phyloP scores from a whole-genome alignment of 2,113 vertebrate species.

The Geococcyx californianus region DNA sequence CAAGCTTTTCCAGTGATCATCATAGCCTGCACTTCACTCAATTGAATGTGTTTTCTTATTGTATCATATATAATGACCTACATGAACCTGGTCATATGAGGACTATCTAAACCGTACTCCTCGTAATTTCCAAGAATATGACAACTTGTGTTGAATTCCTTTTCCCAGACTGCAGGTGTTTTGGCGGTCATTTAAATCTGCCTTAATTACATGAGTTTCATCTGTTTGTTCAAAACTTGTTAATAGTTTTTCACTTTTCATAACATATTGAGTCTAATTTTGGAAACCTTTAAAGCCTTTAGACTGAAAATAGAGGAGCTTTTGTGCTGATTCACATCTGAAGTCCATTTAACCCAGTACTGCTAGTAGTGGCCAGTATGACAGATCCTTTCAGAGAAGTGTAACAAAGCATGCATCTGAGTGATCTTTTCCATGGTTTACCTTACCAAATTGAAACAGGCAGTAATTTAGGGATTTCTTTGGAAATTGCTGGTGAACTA shows the following conservation, averaged over 20 bases:
- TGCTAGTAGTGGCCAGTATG: not conserved
- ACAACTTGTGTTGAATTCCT: not conserved
- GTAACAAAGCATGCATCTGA: not conserved
- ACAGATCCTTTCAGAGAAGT: not conserved
- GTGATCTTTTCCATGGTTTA: not conserved
- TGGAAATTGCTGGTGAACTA: not conserved
- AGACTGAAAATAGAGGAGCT: not conserved
- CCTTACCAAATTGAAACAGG: not conserved
- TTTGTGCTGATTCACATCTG: not conserved
- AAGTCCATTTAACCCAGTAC: not conserved
- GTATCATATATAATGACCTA: not conserved
- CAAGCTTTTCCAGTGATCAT: not conserved
- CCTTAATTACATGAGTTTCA: not conserved
- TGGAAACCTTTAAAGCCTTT: not conserved
- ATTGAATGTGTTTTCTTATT: not conserved
- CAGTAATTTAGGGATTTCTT: not conserved
- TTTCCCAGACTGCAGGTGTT: not conserved
- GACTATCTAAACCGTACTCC: not conserved
- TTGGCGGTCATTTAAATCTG: not conserved
- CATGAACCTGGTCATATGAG: not conserved
- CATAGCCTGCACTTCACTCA: not conserved
- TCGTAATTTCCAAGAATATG: not conserved
- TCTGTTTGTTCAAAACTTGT: not conserved
- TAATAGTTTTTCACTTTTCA: not conserved
- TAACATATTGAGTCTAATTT: not conserved